phyloP scores from a whole-genome alignment of 1,140 invertebrate species.

The Colletes gigas region DNA sequence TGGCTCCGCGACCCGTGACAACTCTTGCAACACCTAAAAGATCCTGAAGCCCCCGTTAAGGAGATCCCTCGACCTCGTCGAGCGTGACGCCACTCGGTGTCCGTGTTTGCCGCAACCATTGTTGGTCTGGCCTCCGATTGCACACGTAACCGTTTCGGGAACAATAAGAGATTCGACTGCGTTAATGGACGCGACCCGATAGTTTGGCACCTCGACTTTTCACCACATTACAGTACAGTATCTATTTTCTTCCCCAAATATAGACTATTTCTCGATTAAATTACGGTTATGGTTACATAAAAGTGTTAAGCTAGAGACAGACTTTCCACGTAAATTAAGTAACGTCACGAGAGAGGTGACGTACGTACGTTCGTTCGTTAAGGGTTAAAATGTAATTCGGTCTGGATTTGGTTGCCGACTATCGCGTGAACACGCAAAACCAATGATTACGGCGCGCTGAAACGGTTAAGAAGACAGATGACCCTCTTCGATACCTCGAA shows the following conservation, averaged over 20 bases:
- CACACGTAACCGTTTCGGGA: not conserved
- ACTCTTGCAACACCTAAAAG: conserved; percentile 37
- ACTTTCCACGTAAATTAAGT: too few relatives aligned
- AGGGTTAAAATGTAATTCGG: too few relatives aligned
- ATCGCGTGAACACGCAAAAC: too few relatives aligned
- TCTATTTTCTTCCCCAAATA: too few relatives aligned
- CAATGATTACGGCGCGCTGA: too few relatives aligned
- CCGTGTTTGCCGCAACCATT: not conserved
- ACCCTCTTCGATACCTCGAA: not conserved
- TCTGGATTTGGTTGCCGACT: too few relatives aligned
- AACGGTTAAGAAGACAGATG: conserved; percentile 17
- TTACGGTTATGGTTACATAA: too few relatives aligned
- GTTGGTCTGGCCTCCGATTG: not conserved
- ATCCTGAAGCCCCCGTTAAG: conserved; percentile 24
- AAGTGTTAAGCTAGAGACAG: too few relatives aligned
- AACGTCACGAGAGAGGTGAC: too few relatives aligned
- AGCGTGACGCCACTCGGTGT: conserved; percentile 44
- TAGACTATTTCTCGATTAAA: too few relatives aligned
- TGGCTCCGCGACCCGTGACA: conserved; percentile 31
- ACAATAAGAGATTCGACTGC: not conserved
- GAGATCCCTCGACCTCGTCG: conserved; percentile 36
- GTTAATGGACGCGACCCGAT: not conserved
- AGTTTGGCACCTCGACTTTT: not conserved
- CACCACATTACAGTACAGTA: too few relatives aligned
- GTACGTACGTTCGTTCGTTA: too few relatives aligned